Evolutionary conservation across 2,797 vertebrate genomes (phyloP).

Genomic region (Syncerus caffer): DNA sequence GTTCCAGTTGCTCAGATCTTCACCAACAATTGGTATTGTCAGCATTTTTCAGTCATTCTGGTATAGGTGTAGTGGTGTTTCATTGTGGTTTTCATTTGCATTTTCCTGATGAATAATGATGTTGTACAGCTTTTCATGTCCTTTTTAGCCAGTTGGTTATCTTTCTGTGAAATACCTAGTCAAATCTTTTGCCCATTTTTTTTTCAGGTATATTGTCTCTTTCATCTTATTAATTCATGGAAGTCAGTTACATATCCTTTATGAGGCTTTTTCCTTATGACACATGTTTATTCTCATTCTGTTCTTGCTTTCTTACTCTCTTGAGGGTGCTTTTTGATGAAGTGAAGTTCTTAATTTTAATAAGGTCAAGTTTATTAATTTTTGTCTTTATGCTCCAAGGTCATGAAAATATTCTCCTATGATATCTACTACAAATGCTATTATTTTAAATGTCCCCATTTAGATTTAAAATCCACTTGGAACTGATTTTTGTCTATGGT

Average conservation of each 20-base stretch:
- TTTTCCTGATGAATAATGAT: neutral
- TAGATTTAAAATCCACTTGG: neutral
- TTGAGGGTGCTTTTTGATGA: neutral
- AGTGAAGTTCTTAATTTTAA: neutral
- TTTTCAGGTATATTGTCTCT: neutral
- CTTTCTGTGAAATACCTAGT: neutral
- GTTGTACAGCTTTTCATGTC: neutral
- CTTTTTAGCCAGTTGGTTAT: neutral
- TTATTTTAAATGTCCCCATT: neutral
- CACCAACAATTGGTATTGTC: neutral
- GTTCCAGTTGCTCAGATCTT: neutral
- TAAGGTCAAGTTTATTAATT: neutral
- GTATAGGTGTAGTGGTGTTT: neutral
- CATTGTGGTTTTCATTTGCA: neutral
- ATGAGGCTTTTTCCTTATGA: neutral
- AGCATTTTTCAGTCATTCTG: neutral
- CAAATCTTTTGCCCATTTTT: neutral
- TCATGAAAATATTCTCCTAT: neutral
- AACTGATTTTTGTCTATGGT: neutral
- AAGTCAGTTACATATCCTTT: neutral
- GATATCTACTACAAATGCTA: neutral
- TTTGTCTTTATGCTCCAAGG: neutral
- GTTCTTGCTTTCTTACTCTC: neutral
- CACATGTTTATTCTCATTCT: neutral
- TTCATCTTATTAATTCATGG: neutral